phyloP scores from a whole-genome alignment of 2,888 invertebrate genomes.

The Achlya flavicornis region DNA sequence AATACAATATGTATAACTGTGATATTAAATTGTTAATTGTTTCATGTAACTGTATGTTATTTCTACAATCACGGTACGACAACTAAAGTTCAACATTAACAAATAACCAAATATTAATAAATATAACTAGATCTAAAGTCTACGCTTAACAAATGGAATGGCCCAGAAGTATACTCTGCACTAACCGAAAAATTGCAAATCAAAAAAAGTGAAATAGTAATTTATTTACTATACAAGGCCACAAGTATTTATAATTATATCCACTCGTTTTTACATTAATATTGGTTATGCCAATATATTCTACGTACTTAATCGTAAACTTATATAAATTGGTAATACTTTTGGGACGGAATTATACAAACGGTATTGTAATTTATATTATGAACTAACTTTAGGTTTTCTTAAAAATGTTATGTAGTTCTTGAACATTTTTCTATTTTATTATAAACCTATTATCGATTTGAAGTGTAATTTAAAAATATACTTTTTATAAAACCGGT shows the following conservation, averaged over 20 bases:
- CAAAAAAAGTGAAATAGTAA: constrained; percentile 24
- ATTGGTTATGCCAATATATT: background rate
- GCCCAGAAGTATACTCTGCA: constrained; percentile 48
- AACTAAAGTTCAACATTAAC: constrained; percentile 31
- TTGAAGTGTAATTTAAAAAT: too few species aligned
- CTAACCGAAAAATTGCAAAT: constrained; percentile 21
- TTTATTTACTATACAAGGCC: constrained; percentile 19
- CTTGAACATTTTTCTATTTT: too few species aligned
- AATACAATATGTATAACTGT: constrained; percentile 74
- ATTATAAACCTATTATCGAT: too few species aligned
- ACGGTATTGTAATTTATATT: constrained; percentile 21
- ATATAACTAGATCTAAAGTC: constrained; percentile 20
- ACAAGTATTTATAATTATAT: background rate
- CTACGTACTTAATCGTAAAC: constrained; percentile 17
- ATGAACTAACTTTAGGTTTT: background rate
- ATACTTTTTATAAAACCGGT: background rate
- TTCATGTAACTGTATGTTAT: constrained; percentile 11
- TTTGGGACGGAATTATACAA: constrained; percentile 71
- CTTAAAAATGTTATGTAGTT: background rate
- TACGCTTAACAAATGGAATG: constrained; percentile 39
- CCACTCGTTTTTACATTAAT: background rate
- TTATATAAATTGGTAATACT: constrained; percentile 69
- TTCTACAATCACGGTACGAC: constrained; percentile 10
- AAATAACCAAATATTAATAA: constrained; percentile 36
- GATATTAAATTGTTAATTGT: constrained; percentile 59